Conservation (phyloP, 2,113 vertebrate genomes). For the Cyanoliseus patagonus region DNA sequence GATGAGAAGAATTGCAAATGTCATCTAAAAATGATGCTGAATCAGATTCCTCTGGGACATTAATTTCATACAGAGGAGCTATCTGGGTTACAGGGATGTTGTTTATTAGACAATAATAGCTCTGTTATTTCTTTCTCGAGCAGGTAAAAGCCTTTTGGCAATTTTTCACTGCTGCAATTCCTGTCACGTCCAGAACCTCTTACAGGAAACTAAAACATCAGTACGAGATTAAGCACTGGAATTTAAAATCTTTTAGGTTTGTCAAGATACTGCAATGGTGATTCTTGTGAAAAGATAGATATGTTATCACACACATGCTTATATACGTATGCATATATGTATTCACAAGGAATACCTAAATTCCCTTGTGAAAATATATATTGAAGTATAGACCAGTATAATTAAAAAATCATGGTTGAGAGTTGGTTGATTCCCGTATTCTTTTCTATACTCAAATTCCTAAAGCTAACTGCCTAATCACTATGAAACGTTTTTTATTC, state of each 20-base stretch:
- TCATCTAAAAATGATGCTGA: background rate
- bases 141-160: conserved; percentile 42
- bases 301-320: no score
- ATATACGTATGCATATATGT: no score
- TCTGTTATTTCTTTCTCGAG: background rate
- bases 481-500: background rate
- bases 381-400: background rate
- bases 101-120: conserved; percentile 49
- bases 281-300: background rate
- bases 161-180: background rate
- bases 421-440: background rate
- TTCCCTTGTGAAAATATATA: background rate
- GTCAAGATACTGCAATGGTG: background rate
- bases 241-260: background rate
- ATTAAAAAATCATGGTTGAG: no score
- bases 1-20: background rate
- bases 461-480: background rate
- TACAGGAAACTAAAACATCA: background rate
- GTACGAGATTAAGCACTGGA: conserved; percentile 5
- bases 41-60: background rate
- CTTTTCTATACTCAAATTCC: background rate
- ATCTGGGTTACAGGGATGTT: background rate
- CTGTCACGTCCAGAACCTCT: conserved; percentile 4
- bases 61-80: background rate
- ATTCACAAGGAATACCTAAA: background rate